Evolutionary conservation across 2,113 vertebrate genomes (phyloP).

Genomic region (Prunella fulvescens): DNA sequence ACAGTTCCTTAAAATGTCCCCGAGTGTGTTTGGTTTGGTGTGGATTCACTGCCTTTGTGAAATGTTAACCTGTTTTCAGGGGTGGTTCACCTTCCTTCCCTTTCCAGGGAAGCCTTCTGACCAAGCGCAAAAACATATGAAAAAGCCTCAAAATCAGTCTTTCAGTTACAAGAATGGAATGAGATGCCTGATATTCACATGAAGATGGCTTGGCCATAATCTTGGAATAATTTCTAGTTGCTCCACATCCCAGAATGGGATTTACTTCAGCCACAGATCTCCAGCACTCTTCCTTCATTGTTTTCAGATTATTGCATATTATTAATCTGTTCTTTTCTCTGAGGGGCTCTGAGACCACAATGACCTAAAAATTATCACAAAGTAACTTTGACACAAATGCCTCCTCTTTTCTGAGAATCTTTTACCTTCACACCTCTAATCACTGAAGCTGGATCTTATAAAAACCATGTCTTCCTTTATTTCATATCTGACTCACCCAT

Average conservation of each 20-base stretch:
- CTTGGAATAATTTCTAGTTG: not conserved
- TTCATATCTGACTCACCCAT: not conserved
- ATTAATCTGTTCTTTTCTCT: not conserved
- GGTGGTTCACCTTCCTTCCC: not conserved
- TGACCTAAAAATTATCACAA: not conserved
- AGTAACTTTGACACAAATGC: not conserved
- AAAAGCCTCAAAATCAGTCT: not conserved
- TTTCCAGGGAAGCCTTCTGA: not conserved
- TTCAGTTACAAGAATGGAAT: not conserved
- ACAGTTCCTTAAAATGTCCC: not conserved
- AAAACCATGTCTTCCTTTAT: not conserved
- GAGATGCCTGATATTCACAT: not conserved
- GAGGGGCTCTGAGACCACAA: not conserved
- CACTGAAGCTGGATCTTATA: not conserved
- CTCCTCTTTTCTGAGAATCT: not conserved
- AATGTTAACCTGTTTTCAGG: not conserved
- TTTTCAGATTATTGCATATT: not conserved
- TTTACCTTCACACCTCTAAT: not conserved
- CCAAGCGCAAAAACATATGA: not conserved
- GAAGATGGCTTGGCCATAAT: not conserved
- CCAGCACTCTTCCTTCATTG: not conserved
- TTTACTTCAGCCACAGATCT: not conserved
- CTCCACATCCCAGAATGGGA: not conserved
- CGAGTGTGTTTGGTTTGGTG: not conserved
- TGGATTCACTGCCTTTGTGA: not conserved